Evolutionary conservation across 2,888 invertebrate genomes (phyloP).

Genomic region (Nemotelus pantherinus): DNA sequence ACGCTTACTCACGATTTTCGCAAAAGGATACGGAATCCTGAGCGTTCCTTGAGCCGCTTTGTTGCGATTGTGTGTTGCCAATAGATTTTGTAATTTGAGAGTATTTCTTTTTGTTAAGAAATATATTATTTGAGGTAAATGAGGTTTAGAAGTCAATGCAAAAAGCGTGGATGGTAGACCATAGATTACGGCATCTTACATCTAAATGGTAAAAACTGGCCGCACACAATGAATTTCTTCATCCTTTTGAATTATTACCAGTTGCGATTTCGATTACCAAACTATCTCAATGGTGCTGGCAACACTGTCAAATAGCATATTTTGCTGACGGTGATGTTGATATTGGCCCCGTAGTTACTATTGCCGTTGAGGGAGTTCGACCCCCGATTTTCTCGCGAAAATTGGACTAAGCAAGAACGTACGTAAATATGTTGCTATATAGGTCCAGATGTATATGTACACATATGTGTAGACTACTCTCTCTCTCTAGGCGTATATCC

Average conservation of each 20-base stretch:
- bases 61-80: constrained; percentile 40
- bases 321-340: constrained; percentile 31
- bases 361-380: constrained; percentile 45
- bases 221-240: too few species aligned
- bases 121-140: too few species aligned
- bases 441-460: not conserved
- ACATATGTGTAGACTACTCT: constrained; percentile 36
- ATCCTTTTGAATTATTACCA: too few species aligned
- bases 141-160: too few species aligned
- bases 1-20: constrained; percentile 46
- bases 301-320: not conserved
- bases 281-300: not conserved
- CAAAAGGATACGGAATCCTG: constrained; percentile 45
- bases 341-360: constrained; percentile 20
- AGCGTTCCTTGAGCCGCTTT: constrained; percentile 48
- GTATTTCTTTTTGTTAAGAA: too few species aligned
- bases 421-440: not conserved
- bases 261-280: too few species aligned
- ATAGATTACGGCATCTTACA: too few species aligned
- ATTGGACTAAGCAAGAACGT: constrained; percentile 47
- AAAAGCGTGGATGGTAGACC: too few species aligned
- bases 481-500: constrained; percentile 49
- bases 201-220: too few species aligned
- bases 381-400: constrained; percentile 52
- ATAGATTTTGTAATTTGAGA: not conserved